Evolutionary conservation across 2,113 vertebrate genomes (phyloP).

Genomic region (Meles meles): DNA sequence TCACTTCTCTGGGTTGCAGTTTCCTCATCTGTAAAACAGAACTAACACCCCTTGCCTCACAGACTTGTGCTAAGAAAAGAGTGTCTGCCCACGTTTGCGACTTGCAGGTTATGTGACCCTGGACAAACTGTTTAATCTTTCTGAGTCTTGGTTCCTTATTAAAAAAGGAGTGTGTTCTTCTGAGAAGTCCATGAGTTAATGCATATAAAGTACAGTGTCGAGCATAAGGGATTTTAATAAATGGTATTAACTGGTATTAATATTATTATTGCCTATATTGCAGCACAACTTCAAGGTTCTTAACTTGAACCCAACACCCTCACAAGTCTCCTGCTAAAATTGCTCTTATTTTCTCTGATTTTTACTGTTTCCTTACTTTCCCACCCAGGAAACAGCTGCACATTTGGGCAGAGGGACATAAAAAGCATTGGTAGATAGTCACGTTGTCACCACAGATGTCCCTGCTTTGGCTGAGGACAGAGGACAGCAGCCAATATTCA

Average conservation of each 20-base stretch:
- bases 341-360: conserved; percentile 15
- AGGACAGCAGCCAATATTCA: conserved; percentile 55
- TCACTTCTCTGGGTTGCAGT: neutral
- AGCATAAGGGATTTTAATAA: neutral
- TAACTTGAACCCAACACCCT: neutral
- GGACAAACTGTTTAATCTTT: neutral
- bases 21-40: neutral
- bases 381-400: conserved; percentile 62
- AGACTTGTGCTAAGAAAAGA: neutral
- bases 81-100: neutral
- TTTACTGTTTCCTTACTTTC: conserved; percentile 44
- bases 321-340: neutral
- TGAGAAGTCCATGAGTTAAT: neutral
- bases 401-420: conserved; percentile 54
- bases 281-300: neutral
- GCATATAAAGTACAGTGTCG: neutral
- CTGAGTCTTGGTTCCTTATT: neutral
- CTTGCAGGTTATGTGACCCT: neutral
- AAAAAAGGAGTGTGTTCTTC: neutral
- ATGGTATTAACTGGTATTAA: neutral
- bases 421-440: conserved; percentile 42
- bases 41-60: neutral
- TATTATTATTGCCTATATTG: neutral
- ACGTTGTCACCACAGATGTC: conserved; percentile 60
- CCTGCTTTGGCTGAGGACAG: conserved; percentile 51